Evolutionary conservation across 2,797 vertebrate genomes (phyloP).

Genomic region (Meda fulgida): DNA sequence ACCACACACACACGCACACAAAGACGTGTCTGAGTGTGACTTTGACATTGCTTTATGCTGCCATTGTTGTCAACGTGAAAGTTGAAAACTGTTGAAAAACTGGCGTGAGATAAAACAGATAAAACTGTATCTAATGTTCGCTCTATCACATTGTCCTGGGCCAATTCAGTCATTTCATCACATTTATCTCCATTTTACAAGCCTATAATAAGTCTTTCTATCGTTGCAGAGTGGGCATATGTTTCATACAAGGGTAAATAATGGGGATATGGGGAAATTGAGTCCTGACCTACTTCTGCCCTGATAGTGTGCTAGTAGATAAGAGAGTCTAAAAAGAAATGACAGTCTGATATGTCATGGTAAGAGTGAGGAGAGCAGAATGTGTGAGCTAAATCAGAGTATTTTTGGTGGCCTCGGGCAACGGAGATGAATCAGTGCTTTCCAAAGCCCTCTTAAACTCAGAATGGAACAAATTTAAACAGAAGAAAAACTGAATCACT

Average conservation of each 20-base stretch:
- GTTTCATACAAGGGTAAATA: slow-evolving; percentile 75
- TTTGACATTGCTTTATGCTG: neutral
- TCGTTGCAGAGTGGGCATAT: slow-evolving; percentile 74
- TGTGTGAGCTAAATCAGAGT: slow-evolving; percentile 69
- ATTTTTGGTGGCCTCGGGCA: slow-evolving; percentile 69
- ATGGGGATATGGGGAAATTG: slow-evolving; percentile 72
- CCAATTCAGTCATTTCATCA: slow-evolving; percentile 72
- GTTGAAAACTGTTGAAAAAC: slow-evolving; percentile 65
- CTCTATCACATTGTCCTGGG: slow-evolving; percentile 57
- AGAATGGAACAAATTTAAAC: slow-evolving; percentile 19
- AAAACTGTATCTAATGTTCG: slow-evolving; percentile 67
- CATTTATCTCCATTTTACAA: slow-evolving; percentile 74
- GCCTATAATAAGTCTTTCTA: slow-evolving; percentile 76
- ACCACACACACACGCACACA: neutral
- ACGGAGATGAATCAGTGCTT: slow-evolving; percentile 71
- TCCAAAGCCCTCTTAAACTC: slow-evolving; percentile 64
- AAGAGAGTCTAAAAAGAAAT: slow-evolving; percentile 70
- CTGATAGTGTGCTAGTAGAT: slow-evolving; percentile 72
- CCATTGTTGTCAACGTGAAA: slow-evolving; percentile 58
- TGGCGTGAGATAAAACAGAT: slow-evolving; percentile 69
- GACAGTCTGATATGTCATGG: slow-evolving; percentile 70
- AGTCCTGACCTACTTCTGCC: slow-evolving; percentile 69
- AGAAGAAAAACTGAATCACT: slow-evolving; percentile 14
- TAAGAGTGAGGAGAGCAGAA: slow-evolving; percentile 69
- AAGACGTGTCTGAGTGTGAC: neutral